Evolutionary conservation across 2,888 invertebrate species (phyloP).

Genomic region (Caenorhabditis uteleia): DNA sequence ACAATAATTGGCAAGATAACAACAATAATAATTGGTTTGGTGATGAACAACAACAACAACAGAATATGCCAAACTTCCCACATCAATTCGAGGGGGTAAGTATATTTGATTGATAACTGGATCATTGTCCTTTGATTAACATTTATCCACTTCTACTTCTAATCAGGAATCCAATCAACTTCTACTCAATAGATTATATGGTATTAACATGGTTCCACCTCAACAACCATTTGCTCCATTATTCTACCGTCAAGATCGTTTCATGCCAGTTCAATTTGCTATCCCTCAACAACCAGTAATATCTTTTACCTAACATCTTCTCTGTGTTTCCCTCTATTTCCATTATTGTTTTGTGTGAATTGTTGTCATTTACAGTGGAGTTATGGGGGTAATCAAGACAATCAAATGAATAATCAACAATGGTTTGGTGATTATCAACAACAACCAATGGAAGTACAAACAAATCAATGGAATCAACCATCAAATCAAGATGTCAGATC

Average conservation of each 20-base stretch:
- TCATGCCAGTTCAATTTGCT: background rate
- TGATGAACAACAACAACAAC: constrained; percentile 5
- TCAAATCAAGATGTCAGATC: background rate
- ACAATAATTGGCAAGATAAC: background rate
- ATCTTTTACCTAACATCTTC: background rate
- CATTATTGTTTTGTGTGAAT: too few species aligned
- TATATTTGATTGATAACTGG: too few species aligned
- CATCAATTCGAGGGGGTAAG: background rate
- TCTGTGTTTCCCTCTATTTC: background rate
- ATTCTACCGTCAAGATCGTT: background rate
- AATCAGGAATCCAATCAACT: too few species aligned
- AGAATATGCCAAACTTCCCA: too few species aligned
- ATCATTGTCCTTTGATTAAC: too few species aligned
- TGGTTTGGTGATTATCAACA: constrained; percentile 3
- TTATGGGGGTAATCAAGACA: too few species aligned
- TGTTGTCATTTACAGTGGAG: too few species aligned
- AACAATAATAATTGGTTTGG: too few species aligned
- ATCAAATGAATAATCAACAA: constrained; percentile 5
- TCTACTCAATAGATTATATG: too few species aligned
- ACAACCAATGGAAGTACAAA: constrained; percentile 18
- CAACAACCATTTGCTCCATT: too few species aligned
- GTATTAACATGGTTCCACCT: too few species aligned
- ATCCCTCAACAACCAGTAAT: background rate
- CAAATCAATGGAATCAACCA: constrained; percentile 25
- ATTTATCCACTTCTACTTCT: too few species aligned